Conservation (phyloP, 2,113 vertebrate genomes). For the Saguinus imperator region DNA sequence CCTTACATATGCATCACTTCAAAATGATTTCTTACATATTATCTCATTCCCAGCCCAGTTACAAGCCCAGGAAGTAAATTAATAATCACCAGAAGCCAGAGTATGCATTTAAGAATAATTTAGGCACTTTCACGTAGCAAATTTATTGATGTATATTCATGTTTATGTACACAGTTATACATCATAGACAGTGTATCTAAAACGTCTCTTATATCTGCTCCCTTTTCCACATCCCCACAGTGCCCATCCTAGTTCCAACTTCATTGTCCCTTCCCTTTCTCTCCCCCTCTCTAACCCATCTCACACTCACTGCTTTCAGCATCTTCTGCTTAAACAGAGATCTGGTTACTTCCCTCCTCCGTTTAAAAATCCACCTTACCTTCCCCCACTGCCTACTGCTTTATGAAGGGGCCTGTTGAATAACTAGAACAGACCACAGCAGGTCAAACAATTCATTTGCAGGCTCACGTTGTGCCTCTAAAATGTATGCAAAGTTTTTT, state of each 20-base stretch:
- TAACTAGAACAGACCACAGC: neutral
- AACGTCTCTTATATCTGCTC: neutral
- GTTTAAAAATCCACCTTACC: neutral
- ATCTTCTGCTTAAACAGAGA: neutral
- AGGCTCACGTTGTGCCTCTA: neutral
- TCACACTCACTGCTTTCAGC: neutral
- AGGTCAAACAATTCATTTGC: neutral
- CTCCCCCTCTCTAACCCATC: neutral
- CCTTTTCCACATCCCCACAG: neutral
- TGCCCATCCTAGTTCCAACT: neutral
- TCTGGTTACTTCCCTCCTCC: neutral
- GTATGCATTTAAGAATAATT: neutral
- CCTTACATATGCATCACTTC: neutral
- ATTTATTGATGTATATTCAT: neutral
- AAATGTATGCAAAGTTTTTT: neutral
- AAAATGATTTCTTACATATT: neutral
- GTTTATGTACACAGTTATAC: neutral
- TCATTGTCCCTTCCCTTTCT: neutral
- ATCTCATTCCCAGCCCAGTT: slow-evolving; percentile 19
- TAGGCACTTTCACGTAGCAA: neutral
- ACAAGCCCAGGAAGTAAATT: neutral
- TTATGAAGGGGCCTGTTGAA: neutral
- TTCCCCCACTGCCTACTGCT: neutral
- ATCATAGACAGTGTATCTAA: neutral
- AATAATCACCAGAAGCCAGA: neutral